Base-by-base conservation (phyloP, 53 echinoderm and acorn worm genomes). In the Antedon mediterranea region DNA sequence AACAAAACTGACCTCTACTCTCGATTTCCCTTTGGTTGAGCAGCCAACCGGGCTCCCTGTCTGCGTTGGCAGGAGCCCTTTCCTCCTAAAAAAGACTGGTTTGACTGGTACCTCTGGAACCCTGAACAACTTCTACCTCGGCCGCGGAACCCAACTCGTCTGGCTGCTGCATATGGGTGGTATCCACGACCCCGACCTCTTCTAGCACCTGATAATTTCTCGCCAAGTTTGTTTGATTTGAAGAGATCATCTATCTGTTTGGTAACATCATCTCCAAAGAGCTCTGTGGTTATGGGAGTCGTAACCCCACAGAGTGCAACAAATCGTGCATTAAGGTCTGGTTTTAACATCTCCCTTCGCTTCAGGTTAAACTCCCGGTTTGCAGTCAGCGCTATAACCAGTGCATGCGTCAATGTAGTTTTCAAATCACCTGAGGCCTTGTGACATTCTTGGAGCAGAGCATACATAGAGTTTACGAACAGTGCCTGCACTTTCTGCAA, bases 181-280 rank as follows among this genome's bases (percentile, higher is more conserved):
- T 11, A 57, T 11, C 57, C 9, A 15, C 57, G 11, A 26, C 3
- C 20, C 2, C 20, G 57, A 18, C 2, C 57, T 18, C 57, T 57
- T 23, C 20, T 57, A 2, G 14, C 23, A 2, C 15, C 23, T 57
- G 57, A 13, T 6, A 57, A 2, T 18, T 23, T 57, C 23, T 57
- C 57, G 20, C 57, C 83, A n/a, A 77, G 29, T 43, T 73, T 79
- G 29, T 79, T 79, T n/a, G 73, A 32, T 43, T 73, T 74, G 41
- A 32, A 33, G 23, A 84, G 74, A 31, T 84, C 79, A 43, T 79
- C 41, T 9, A 84, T 57, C 71, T 74, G 79, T 43, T 79, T 75
- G 4, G 76, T 20, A 31, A 84, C 29, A 28, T 84, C 75, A 28
- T 75, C 80, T 6, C 80, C 85, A 57, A 84, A 84, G 26, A 84